Conservation (phyloP, 2,888 invertebrate genomes). For the Tuta absoluta region DNA sequence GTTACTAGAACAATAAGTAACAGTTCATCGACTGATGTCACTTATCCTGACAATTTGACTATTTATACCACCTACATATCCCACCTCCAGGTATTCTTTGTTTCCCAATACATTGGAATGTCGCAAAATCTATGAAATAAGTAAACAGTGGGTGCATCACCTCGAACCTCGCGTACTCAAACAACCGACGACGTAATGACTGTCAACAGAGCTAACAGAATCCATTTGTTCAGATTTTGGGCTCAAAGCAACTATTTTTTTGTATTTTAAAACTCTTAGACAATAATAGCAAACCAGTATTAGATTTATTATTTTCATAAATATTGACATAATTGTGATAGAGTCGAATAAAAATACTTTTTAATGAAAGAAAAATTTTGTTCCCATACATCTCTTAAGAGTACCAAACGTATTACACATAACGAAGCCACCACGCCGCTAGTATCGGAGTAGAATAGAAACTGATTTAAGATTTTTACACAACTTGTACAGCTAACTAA, state of each 20-base stretch:
- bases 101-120: constrained; percentile 70
- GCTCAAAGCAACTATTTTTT: constrained; percentile 50
- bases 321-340: no score
- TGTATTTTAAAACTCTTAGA: constrained; percentile 32
- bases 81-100: constrained; percentile 65
- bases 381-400: no score
- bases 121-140: constrained; percentile 77
- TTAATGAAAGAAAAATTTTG: no score
- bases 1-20: constrained; percentile 41
- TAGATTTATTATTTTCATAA: no score
- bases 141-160: constrained; percentile 77
- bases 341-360: no score
- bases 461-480: not conserved
- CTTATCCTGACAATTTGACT: constrained; percentile 67
- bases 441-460: not conserved
- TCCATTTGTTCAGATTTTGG: constrained; percentile 60
- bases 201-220: constrained; percentile 70
- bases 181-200: constrained; percentile 65
- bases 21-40: constrained; percentile 61
- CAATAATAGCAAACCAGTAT: not conserved
- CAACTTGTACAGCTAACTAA: not conserved
- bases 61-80: constrained; percentile 68
- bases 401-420: no score
- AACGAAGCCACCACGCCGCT: no score
- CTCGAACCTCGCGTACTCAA: constrained; percentile 65